Base-by-base conservation (phyloP, 1,140 invertebrate species). In the Drosophila sp. region DNA sequence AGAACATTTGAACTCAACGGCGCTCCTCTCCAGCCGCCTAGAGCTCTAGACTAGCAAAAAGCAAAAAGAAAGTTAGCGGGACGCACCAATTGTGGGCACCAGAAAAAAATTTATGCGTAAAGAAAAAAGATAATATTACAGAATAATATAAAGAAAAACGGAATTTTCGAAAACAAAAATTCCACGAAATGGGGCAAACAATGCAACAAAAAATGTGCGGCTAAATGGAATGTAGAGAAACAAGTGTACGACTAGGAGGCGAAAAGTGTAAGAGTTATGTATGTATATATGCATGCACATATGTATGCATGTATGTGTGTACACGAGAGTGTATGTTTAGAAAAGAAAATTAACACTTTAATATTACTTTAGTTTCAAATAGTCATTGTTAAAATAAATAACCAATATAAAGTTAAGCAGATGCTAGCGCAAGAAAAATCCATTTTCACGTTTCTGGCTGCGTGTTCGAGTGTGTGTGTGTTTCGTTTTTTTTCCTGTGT, bases 1-100 rank as follows among this genome's bases (percentile, higher is more conserved):
- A 89, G 84, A 89, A 89, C 84, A 74, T 89, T 79, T 87, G 80
- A 89, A 89, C 80, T 66, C 70, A 73, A 56, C 72, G 76, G 76
- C 67, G 65, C 76, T 62, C 66, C 60, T 32, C 44, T 41, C 41
- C 54, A 70, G 68, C 54, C 58, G 60, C 72, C 66, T 66, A 60
- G 54, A 66, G 40, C 44, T 41, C 76, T 32, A 66, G 55, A 30
- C 60, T 56, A 65, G 30, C 50, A 35, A 65, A 66, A 58, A 40
- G 50, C 5, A 65, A 66, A 66, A 66, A 25, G 54, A 50, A 55
- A 71, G 38, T 32, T 58, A 58, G 56, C 56, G 56, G 56, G 56
- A 58, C 32, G 56, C 56, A 33, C 30, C 57, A 60, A 33, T 57
- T 29, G 33, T 30, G 32, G 55, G 55, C 55, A 32, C 27, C 35